Base-by-base conservation (phyloP, 1,140 invertebrate genomes). In the Pseudomyrmex flavicornis region DNA sequence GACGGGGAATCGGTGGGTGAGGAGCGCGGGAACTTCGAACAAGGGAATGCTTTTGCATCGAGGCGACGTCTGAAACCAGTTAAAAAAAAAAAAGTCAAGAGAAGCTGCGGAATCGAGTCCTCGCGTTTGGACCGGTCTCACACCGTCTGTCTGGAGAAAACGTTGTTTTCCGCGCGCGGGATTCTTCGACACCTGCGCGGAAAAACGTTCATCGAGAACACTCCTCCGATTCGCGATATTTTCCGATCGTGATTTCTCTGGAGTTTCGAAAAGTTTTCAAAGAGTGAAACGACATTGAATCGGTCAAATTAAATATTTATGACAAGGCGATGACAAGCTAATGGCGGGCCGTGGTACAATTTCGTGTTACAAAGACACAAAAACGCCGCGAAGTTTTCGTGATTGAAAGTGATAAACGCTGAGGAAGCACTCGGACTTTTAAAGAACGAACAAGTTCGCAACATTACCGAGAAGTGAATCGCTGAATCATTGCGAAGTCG, bases 11-110 rank as follows among this genome's bases (percentile, higher is more conserved):
- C 66, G 79, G 75, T 77, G 83, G 70, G 17, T 59, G 85, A 22
- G 20, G 77, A 72, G 76, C 65, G 72, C 70, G 83, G 84, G 35
- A 88, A 88, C 85, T 90, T 91, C 76, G 89, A 90, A 91, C 90
- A 91, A 91, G 90, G 77, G 90, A 91, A 91, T 91, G 90, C 90
- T 91, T 91, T 91, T 88, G 90, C 88, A 90, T 91, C 82, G 87
- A 58, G 68, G 74, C 86, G 76, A 85, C 82, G 65, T 82, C 73
- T 83, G 80, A 84, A 84, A 88, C 83, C 68, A 70, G 77, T 58
- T 44, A 80, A 89, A 35, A 35, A 35, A 84, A 83, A 82, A 84
- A 80, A 76, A 83, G 80, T 82, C 82, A 68, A 22, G 52, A 52
- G 62, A 83, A 88, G 88, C 86, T 82, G 77, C 74, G 59, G 83